Percentiles rank a stretch among this genome's conserved stretches.
Conservation (phyloP, 2,888 invertebrate genomes). For the Megamerina dolium region DNA sequence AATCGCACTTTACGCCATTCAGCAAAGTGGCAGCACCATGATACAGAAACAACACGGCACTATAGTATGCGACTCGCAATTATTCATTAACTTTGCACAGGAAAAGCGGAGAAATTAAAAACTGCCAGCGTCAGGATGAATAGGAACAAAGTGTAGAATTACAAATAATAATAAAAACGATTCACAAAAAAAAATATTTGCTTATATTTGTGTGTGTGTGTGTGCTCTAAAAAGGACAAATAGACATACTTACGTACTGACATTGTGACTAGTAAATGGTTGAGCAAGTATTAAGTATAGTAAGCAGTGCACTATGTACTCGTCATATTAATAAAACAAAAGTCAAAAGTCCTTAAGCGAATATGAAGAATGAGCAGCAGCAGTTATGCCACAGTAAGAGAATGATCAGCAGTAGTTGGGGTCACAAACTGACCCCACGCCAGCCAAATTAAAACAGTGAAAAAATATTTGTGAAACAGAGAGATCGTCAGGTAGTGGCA, state of each 20-base stretch:
- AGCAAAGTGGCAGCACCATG: constrained; percentile 13
- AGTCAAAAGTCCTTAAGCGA: constrained; percentile 46
- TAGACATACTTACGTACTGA: constrained; percentile 10
- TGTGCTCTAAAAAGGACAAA: constrained; percentile 10
- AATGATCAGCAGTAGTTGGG: neutral
- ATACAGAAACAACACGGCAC: neutral
- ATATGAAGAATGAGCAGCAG: constrained; percentile 24
- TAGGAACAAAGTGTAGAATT: constrained; percentile 35
- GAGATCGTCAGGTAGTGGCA: neutral
- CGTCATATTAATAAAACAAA: constrained; percentile 45
- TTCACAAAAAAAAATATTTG: constrained; percentile 15
- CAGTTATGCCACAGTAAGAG: neutral
- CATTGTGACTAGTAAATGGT: neutral
- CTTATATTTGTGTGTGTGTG: neutral
- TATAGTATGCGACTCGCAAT: constrained; percentile 30
- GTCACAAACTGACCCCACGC: neutral
- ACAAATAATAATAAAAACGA: constrained; percentile 16
- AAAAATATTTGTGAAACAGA: neutral
- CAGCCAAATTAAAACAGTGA: constrained; percentile 1
- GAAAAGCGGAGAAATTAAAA: constrained; percentile 44
- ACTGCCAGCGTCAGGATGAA: constrained; percentile 44
- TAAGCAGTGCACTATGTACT: neutral
- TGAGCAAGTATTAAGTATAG: neutral
- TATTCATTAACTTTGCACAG: constrained; percentile 47
- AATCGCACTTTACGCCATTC: constrained; percentile 45